Conservation (phyloP, 2,113 vertebrate genomes). For the Carlito syrichta region DNA sequence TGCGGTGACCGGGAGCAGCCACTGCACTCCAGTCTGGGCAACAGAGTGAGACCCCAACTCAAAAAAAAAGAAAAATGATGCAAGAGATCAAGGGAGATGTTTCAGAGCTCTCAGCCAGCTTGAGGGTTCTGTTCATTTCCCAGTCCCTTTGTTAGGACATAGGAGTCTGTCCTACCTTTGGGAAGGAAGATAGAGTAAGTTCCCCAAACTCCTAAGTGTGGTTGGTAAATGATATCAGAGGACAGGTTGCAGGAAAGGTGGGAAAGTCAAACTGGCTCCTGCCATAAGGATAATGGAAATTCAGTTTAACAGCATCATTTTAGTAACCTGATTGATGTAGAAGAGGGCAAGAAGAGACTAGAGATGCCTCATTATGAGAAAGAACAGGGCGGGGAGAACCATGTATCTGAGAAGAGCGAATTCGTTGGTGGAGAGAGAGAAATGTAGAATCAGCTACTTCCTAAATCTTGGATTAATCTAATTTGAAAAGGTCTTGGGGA, state of each 20-base stretch:
- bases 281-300: accelerated
- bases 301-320: background rate
- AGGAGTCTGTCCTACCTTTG: background rate
- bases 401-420: background rate
- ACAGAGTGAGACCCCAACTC: no score
- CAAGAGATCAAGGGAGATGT: background rate
- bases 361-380: background rate
- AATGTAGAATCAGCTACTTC: background rate
- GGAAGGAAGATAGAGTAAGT: background rate
- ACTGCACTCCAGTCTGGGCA: no score
- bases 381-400: accelerated
- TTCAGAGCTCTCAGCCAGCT: background rate
- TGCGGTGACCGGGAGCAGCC: no score
- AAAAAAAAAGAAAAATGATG: no score
- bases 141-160: background rate
- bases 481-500: background rate
- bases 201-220: background rate
- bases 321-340: background rate
- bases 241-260: background rate
- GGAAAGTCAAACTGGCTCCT: background rate
- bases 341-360: background rate
- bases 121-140: background rate
- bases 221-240: background rate
- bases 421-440: no score
- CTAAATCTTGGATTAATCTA: background rate